These are phyloP conservation scores for Caprella mutica DNA, from an alignment of 2,888 invertebrate species.

Conservation along the genomic window DNA sequence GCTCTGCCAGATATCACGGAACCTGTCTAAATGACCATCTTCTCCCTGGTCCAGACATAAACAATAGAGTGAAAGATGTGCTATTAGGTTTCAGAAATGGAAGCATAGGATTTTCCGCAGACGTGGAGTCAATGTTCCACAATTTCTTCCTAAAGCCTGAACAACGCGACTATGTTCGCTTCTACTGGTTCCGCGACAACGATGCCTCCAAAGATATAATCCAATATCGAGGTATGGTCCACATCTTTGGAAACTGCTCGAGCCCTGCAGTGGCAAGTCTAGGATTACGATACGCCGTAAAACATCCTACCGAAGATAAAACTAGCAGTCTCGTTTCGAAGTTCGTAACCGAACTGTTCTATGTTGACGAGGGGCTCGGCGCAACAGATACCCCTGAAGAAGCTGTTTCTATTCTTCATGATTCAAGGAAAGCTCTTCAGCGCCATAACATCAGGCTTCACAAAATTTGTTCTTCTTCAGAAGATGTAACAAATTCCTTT, in stretches of 20 bases:
- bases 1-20: not conserved
- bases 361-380: too few relatives aligned
- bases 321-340: too few relatives aligned
- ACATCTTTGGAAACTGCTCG: not conserved
- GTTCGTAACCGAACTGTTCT: too few relatives aligned
- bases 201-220: not conserved
- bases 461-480: too few relatives aligned
- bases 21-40: not conserved
- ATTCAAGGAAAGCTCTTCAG: too few relatives aligned
- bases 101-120: not conserved
- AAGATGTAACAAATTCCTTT: too few relatives aligned
- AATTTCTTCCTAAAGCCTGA: not conserved
- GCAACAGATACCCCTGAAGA: too few relatives aligned
- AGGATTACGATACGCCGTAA: too few relatives aligned
- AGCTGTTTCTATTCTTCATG: too few relatives aligned
- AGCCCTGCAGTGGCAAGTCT: not conserved
- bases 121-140: not conserved
- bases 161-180: not conserved
- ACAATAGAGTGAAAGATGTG: not conserved
- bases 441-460: too few relatives aligned
- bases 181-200: not conserved
- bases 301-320: too few relatives aligned
- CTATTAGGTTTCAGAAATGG: not conserved
- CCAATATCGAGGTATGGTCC: not conserved
- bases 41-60: constrained; percentile 1